Evolutionary conservation across 2,797 vertebrate genomes (phyloP), one percentile per base, ranked within the genome.

Genomic region (Cynopterus sphinx): DNA sequence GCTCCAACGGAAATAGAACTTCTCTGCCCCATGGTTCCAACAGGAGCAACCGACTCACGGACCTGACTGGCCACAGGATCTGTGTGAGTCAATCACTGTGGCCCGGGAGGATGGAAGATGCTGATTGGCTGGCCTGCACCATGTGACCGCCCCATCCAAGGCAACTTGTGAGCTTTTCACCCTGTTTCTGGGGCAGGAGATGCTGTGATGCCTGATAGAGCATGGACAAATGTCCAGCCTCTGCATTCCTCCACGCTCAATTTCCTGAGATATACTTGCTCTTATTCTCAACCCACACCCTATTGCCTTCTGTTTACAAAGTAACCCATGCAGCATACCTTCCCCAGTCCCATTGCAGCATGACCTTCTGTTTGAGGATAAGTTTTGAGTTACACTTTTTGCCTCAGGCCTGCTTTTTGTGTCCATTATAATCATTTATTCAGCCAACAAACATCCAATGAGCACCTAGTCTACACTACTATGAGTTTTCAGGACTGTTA

Each of bases 161-260:
- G 26, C n/a, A 17, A n/a, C 22, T 26, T 71, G 31, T 17, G 26
- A n/a, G 9, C 33, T 11, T 4, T 49, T 59, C 17, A 61, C 10
- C 46, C 57, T 65, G 19, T 22, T 65, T 31, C 28, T 15, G 24
- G 24, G 13, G 19, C n/a, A 12, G 19, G 11, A 26, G 1, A 28
- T 1, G 6, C 9, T 13, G 26, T 28, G 43, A 39, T 13, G 6
- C 46, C 28, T 10, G 31, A 11, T 31, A 46, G 13, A 5, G 6
- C 5, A n/a, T 43, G 24, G 49, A 15, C 26, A 0, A 39, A 26
- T 13, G 12, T 9, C 0, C 3, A 41, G 16, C 24, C 1, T 3
- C 31, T 75, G 67, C 24, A 0, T 26, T 82, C 31, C 51, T 51
- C 51, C 70, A 12, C 9, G 28, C 4, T 46, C 28, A 3, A 39